phyloP scores from a whole-genome alignment of 2,113 vertebrate species.

The Sturnira hondurensis region DNA sequence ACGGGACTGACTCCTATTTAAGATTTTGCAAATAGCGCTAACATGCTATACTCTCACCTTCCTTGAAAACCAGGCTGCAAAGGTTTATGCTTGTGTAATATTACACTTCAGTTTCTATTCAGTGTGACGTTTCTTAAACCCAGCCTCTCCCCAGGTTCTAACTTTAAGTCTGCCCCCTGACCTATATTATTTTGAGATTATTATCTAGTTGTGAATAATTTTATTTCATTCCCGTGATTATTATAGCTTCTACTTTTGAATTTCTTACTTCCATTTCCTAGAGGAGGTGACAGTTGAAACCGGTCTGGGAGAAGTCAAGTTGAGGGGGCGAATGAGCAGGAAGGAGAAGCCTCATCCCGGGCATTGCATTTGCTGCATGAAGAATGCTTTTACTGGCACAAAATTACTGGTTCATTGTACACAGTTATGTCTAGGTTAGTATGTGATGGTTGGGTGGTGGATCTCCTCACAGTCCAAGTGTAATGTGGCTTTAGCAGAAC shows the following conservation, averaged over 20 bases:
- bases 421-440: neutral
- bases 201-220: neutral
- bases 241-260: neutral
- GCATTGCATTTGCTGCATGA: neutral
- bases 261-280: neutral
- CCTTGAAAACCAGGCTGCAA: neutral
- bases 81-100: neutral
- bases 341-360: neutral
- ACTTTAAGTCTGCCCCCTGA: neutral
- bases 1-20: neutral
- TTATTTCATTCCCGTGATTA: neutral
- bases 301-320: neutral
- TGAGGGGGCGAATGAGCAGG: neutral
- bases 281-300: neutral
- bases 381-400: neutral
- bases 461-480: neutral
- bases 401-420: neutral
- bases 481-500: neutral
- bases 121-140: neutral
- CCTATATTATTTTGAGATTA: neutral
- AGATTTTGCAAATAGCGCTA: neutral
- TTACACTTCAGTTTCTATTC: neutral
- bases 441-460: neutral
- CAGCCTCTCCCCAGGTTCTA: neutral
- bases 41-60: neutral